phyloP scores from a whole-genome alignment of 2,797 vertebrate genomes.

The Sebastes paucispinis region DNA sequence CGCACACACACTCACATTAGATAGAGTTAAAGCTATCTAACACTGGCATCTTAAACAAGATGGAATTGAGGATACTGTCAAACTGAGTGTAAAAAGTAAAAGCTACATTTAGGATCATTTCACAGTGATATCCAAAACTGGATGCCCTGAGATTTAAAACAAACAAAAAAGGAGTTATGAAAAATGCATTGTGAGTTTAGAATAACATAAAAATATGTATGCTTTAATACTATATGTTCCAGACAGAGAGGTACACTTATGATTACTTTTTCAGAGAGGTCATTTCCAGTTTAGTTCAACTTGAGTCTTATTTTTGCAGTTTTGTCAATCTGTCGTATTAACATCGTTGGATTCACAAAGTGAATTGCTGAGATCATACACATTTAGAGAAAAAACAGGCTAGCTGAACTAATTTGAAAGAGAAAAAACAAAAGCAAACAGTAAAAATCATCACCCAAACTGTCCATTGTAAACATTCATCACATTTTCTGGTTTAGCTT shows the following conservation, averaged over 20 bases:
- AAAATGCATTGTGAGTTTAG: conserved; percentile 7
- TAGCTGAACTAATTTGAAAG: neutral
- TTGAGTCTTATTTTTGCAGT: neutral
- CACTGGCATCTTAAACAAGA: conserved; percentile 3
- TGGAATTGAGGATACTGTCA: neutral
- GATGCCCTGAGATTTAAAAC: conserved; percentile 54
- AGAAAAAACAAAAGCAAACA: neutral
- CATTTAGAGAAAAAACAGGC: neutral
- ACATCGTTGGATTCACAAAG: neutral
- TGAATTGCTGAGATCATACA: neutral
- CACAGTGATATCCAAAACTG: conserved; percentile 33
- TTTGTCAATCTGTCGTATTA: neutral
- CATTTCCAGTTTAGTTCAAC: neutral
- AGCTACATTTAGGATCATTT: neutral
- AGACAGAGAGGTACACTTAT: no score
- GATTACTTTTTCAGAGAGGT: no score
- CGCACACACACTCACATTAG: neutral
- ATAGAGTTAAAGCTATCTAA: neutral
- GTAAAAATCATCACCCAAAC: neutral
- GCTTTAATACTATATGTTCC: neutral
- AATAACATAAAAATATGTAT: neutral
- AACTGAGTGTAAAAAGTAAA: conserved; percentile 1
- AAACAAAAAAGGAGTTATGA: neutral
- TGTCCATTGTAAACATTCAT: neutral
- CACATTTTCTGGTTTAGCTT: neutral